phyloP scores from a whole-genome alignment of 2,888 invertebrate species.

The Malachius bipustulatus region DNA sequence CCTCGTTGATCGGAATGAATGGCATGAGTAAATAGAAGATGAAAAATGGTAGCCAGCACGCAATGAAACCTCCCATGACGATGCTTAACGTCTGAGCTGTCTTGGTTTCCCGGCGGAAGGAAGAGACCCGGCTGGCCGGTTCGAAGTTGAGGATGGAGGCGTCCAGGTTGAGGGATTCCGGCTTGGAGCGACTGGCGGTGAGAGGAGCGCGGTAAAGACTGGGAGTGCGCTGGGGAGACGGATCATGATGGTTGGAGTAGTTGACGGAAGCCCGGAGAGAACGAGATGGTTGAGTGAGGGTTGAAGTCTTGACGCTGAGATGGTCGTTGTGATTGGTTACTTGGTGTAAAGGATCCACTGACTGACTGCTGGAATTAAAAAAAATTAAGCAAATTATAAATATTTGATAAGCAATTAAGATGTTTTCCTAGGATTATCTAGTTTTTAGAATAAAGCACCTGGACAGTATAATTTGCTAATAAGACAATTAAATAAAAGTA shows the following conservation, averaged over 20 bases:
- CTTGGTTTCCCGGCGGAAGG: conserved; percentile 68
- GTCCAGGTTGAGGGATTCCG: conserved; percentile 43
- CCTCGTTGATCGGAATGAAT: conserved; percentile 54
- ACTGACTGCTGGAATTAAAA: conserved; percentile 21
- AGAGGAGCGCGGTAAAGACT: conserved; percentile 27
- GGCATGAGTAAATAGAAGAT: conserved; percentile 70
- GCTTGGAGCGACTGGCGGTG: conserved; percentile 32
- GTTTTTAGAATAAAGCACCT: no score
- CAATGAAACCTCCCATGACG: conserved; percentile 78
- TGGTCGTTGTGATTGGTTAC: conserved; percentile 20
- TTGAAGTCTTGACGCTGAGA: conserved; percentile 12
- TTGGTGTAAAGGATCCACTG: conserved; percentile 20
- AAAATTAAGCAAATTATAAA: no score
- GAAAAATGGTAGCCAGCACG: conserved; percentile 84
- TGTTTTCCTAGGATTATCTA: no score
- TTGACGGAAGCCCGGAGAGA: conserved; percentile 30
- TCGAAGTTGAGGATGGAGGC: conserved; percentile 43
- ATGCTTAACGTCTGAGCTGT: conserved; percentile 79
- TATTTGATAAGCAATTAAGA: no score
- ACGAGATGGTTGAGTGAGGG: no score
- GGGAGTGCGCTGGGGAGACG: conserved; percentile 27
- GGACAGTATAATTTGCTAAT: no score
- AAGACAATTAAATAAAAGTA: neutral
- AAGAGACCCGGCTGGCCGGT: conserved; percentile 46
- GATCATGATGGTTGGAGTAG: conserved; percentile 28